Evolutionary conservation across 1,140 invertebrate species (phyloP).

Genomic region (Diachasma alloeum): DNA sequence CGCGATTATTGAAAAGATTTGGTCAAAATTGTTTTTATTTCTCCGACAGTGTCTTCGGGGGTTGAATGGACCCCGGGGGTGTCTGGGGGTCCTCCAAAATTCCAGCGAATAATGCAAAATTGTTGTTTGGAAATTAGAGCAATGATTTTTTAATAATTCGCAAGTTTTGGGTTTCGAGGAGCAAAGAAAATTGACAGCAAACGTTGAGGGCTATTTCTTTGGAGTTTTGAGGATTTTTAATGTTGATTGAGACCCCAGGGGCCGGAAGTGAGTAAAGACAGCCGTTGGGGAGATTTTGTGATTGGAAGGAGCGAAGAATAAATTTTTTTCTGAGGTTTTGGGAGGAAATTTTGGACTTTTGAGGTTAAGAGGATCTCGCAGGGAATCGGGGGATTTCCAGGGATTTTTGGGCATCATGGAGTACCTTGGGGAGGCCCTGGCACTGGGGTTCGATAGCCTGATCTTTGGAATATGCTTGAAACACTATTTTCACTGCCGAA

Average conservation of each 20-base stretch:
- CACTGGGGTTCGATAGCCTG: slow-evolving; percentile 75
- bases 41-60: not conserved
- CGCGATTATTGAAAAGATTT: not conserved
- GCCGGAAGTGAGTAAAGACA: not conserved
- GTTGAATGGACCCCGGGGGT: not conserved
- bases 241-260: not conserved
- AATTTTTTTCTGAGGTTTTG: not conserved
- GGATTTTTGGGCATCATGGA: slow-evolving; percentile 15
- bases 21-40: not conserved
- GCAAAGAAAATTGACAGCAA: not conserved
- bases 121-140: not conserved
- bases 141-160: not conserved
- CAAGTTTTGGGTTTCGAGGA: not conserved
- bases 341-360: not conserved
- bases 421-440: slow-evolving; percentile 69
- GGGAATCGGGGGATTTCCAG: not conserved
- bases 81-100: not conserved
- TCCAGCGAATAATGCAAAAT: not conserved
- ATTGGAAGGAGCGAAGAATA: not conserved
- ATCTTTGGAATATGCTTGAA: slow-evolving; percentile 75
- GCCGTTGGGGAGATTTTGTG: not conserved
- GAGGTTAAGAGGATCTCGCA: not conserved
- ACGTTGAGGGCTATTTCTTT: not conserved
- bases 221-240: not conserved
- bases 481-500: slow-evolving; percentile 76